These are phyloP conservation scores for Platycnemis pennipes DNA, from an alignment of 2,888 invertebrate species.

Conservation along the genomic window DNA sequence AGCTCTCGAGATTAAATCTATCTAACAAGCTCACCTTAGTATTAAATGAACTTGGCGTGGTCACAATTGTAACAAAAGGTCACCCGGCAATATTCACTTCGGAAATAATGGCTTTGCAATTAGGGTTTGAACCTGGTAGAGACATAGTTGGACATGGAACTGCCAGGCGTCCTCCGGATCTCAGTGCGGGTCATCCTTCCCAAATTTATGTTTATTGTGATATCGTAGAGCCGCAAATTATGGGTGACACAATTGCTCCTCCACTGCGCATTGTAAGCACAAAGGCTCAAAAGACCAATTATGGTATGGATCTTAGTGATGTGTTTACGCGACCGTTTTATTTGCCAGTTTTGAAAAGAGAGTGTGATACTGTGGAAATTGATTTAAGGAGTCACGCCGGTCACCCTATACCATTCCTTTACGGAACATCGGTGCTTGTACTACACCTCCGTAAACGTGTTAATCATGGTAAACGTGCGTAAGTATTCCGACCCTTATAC, in stretches of 20 bases:
- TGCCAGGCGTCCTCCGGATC: background rate
- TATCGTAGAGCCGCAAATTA: constrained; percentile 74
- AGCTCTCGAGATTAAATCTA: too few relatives aligned
- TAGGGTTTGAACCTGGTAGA: constrained; percentile 11
- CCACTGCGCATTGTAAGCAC: constrained; percentile 74
- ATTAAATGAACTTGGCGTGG: too few relatives aligned
- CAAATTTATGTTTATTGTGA: constrained; percentile 73
- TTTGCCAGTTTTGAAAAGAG: constrained; percentile 70
- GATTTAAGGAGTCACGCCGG: constrained; percentile 44
- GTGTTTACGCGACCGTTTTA: constrained; percentile 72
- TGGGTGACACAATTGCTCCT: constrained; percentile 73
- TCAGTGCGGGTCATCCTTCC: constrained; percentile 65
- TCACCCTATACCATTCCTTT: constrained; percentile 32
- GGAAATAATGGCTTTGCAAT: constrained; percentile 42
- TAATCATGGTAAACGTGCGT: background rate
- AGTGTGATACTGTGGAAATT: too few relatives aligned
- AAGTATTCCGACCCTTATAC: background rate
- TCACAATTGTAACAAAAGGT: background rate
- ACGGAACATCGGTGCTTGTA: constrained; percentile 70
- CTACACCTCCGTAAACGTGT: constrained; percentile 51
- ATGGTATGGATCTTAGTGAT: constrained; percentile 69
- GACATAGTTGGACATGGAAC: background rate
- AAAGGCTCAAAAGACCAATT: constrained; percentile 70
- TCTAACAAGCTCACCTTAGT: too few relatives aligned
- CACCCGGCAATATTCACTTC: background rate